Evolutionary conservation across 2,888 invertebrate species (phyloP), one percentile per base, ranked within the genome.

Genomic region (Euproctis similis): DNA sequence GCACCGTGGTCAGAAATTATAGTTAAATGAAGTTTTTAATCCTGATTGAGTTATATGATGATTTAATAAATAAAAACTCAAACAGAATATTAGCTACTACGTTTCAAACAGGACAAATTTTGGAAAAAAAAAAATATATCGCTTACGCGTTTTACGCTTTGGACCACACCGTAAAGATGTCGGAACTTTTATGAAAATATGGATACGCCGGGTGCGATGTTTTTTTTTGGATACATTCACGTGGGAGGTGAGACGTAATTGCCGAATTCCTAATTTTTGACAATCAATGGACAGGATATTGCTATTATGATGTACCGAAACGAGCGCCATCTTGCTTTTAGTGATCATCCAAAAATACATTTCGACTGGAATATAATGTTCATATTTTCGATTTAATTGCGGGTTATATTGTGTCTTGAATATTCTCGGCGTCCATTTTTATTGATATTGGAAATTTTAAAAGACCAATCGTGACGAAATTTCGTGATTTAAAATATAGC

Each of bases 231-330:
- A n/a, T n/a, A n/a, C n/a, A 47, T 69, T 77, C 72, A 68, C 81
- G 76, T 82, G 82, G 81, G 82, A 81, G 82, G 82, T 75, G 76
- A 64, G 74, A 68, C 64, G 68, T 81, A 81, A 82, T 82, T 81
- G 81, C 72, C 80, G 76, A 81, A 81, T 81, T 78, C 80, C 80
- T 68, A 77, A 78, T 77, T 82, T 81, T 82, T 78, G 78, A 81
- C 81, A 81, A 81, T 82, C 80, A 77, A 75, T 77, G 77, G 78
- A 70, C 78, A 77, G 81, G 80, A 81, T 81, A 75, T 82, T 69
- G 77, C 77, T 76, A 75, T 81, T 81, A 80, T 80, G 67, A 72
- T 63, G 63, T 59, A 64, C 69, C 67, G 51, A 65, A 64, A 57
- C 51, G 53, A 39, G 28, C 35, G 46, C 46, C 35, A 44, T 40